Evolutionary conservation across 2,888 invertebrate genomes (phyloP), one percentile per base, ranked within the genome.

Genomic region (Monochamus alternatus): DNA sequence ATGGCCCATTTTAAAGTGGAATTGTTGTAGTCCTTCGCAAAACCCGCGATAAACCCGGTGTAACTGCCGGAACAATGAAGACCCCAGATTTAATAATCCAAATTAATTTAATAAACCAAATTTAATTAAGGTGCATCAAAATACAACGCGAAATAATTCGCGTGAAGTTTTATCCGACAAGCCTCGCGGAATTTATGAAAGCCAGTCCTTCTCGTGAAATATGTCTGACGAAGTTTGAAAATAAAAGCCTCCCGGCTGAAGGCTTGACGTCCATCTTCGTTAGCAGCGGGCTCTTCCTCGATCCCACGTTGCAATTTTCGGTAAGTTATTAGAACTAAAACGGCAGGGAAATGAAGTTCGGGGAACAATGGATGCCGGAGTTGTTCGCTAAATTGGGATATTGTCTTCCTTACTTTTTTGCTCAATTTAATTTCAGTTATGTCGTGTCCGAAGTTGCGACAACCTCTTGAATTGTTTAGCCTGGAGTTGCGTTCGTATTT

Each of bases 161-260:
- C 62, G 63, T 59, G 44, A 38, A 43, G 68, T 67, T 58, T 66
- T 58, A 75, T 75, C 71, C 52, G 66, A 75, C 65, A 71, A 63
- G 75, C 63, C 72, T 66, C 22, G 65, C 68, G 43, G 72, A 75
- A 63, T 68, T 71, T 67, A 66, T 71, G 75, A 71, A 75, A 75
- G 75, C 71, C 70, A n/a, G 62, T 60, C 65, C 72, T 67, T 68
- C 62, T 60, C 51, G 72, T 72, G 72, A 71, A 71, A 66, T 52
- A 67, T 62, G 66, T 65, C 74, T 73, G 73, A 74, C 74, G 68
- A 63, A 52, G 58, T 62, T 32, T 63, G 38, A 30, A 38, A 72
- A 75, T 63, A 68, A 30, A 63, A 55, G 68, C 38, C 51, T 55
- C 30, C 32, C 14, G 71, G 22, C 38, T 66, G 22, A 64, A 38